A percentile compares a stretch with the other conserved stretches of the same genome.
These are phyloP conservation scores for Amblyteles armatorius DNA, from an alignment of 2,888 invertebrate species.

Conservation along the genomic window DNA sequence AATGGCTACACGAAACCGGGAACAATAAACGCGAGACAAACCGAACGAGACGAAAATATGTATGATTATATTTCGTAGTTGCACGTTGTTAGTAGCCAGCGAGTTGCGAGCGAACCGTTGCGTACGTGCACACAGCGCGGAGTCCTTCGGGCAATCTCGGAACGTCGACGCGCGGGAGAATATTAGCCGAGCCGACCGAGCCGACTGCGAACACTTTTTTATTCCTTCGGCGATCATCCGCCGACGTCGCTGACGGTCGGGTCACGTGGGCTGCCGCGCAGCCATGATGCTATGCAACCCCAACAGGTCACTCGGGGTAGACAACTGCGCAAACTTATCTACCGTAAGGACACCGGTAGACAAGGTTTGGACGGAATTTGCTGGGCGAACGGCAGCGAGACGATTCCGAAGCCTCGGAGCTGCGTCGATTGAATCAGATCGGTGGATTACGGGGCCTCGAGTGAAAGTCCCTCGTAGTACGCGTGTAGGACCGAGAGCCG, in stretches of 20 bases:
- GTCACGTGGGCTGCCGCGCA: too few relatives aligned
- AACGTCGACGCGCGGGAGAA: neutral
- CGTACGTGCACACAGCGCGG: neutral
- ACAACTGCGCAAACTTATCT: too few relatives aligned
- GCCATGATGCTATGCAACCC: too few relatives aligned
- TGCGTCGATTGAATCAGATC: conserved; percentile 64
- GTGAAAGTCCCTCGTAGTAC: conserved; percentile 69
- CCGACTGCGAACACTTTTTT: conserved; percentile 5
- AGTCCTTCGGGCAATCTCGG: neutral
- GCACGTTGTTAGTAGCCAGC: neutral
- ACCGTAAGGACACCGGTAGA: neutral
- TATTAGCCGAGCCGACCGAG: neutral
- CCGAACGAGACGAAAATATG: neutral
- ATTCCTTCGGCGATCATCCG: neutral
- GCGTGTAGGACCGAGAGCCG: conserved; percentile 16
- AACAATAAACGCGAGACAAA: conserved; percentile 9
- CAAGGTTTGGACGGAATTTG: conserved; percentile 1
- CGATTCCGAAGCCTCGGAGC: conserved; percentile 30
- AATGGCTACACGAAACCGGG: conserved; percentile 46
- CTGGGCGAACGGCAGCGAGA: neutral
- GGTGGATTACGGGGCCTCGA: conserved; percentile 64
- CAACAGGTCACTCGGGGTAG: too few relatives aligned
- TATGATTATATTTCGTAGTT: neutral
- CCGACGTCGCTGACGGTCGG: too few relatives aligned
- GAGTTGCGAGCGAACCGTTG: neutral